These are phyloP conservation scores for Chrysolina americana DNA, from an alignment of 2,888 invertebrate genomes.

Conservation along the genomic window DNA sequence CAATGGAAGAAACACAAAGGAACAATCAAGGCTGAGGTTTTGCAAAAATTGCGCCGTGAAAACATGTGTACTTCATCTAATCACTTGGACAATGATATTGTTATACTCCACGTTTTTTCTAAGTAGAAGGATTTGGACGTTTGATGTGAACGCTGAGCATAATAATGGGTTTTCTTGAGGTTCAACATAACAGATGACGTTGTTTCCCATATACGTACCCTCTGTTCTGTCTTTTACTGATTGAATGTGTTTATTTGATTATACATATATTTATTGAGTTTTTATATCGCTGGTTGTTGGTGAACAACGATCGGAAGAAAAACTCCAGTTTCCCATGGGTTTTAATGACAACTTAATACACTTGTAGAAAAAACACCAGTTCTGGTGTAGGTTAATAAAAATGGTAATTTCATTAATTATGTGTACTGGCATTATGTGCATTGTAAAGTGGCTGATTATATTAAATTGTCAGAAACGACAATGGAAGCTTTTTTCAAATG, in stretches of 20 bases:
- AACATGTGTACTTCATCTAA: conserved; percentile 38
- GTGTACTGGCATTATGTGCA: conserved; percentile 32
- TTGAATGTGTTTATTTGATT: conserved; percentile 25
- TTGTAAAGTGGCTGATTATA: conserved; percentile 22
- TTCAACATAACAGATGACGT: conserved; percentile 40
- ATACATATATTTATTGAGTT: conserved; percentile 30
- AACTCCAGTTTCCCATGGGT: conserved; percentile 7
- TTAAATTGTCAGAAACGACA: not conserved
- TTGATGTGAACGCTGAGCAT: conserved; percentile 33
- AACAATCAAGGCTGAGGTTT: conserved; percentile 46
- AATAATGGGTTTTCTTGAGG: conserved; percentile 36
- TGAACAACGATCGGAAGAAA: conserved; percentile 1
- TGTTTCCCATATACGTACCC: conserved; percentile 47
- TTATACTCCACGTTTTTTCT: conserved; percentile 7
- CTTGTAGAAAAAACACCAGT: conserved; percentile 1
- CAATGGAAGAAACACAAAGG: conserved; percentile 36
- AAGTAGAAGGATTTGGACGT: not conserved
- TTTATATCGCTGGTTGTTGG: conserved; percentile 10
- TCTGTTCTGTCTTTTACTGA: conserved; percentile 33
- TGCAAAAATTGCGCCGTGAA: conserved; percentile 33
- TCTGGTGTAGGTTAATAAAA: conserved; percentile 39
- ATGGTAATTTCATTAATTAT: conserved; percentile 40
- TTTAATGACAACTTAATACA: conserved; percentile 5
- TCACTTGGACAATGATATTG: conserved; percentile 30
- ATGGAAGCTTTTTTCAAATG: not conserved